These are phyloP conservation scores for Hippocampus barbouri DNA, from an alignment of 2,113 vertebrate species.

Conservation along the genomic window DNA sequence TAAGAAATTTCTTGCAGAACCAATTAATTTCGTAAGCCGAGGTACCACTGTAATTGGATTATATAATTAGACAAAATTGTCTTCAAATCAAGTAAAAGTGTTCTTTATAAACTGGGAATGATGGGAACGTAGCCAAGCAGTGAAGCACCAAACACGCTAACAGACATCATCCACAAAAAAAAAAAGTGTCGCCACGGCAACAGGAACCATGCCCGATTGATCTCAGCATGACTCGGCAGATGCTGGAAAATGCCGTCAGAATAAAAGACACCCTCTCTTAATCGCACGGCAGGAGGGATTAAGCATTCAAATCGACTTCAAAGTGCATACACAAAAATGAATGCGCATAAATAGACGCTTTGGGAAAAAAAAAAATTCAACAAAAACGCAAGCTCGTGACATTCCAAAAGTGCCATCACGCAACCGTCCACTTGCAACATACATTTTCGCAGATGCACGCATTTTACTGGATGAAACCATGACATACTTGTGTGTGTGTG, in stretches of 20 bases:
- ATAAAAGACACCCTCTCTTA: conserved; percentile 5
- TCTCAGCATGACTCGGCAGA: neutral
- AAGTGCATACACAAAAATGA: neutral
- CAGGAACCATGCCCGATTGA: neutral
- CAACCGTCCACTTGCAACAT: neutral
- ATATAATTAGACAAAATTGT: too few species aligned
- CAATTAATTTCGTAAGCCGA: too few species aligned
- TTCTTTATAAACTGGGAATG: too few species aligned
- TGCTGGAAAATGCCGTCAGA: neutral
- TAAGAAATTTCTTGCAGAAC: too few species aligned
- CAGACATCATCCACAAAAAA: neutral
- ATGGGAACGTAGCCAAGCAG: neutral
- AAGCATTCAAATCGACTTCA: neutral
- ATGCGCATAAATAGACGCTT: neutral
- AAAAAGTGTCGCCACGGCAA: neutral
- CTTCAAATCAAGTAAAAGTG: too few species aligned
- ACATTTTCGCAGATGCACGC: neutral
- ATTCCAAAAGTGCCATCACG: neutral
- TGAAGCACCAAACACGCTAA: neutral
- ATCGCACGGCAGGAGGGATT: neutral
- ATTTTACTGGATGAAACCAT: neutral
- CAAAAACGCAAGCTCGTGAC: neutral
- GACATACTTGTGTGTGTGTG: neutral
- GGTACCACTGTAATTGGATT: too few species aligned
- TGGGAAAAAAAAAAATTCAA: neutral